Percentiles rank a stretch among this genome's conserved stretches.
These are phyloP conservation scores for Pitangus sulphuratus DNA, from an alignment of 2,797 vertebrate species.

Conservation along the genomic window DNA sequence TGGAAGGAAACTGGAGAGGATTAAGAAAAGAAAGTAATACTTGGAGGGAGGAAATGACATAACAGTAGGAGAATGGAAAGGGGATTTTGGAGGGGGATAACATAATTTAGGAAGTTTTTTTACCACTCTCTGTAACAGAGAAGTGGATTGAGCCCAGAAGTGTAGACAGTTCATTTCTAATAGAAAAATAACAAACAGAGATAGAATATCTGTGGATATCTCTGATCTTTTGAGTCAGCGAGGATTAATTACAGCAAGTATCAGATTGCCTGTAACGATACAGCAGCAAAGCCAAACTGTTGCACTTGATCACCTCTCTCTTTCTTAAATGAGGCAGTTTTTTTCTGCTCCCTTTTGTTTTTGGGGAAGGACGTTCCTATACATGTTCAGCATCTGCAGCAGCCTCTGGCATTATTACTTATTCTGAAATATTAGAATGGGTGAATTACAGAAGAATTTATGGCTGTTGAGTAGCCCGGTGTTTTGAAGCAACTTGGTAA, in stretches of 20 bases:
- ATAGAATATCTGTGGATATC: background rate
- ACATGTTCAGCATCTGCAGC: background rate
- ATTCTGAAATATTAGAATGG: background rate
- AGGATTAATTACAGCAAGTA: conserved; percentile 19
- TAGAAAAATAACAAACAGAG: background rate
- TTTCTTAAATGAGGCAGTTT: background rate
- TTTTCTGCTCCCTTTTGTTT: background rate
- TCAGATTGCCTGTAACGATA: conserved; percentile 16
- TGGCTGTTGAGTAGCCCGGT: background rate
- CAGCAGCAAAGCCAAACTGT: background rate
- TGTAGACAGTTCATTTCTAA: background rate
- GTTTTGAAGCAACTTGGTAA: background rate
- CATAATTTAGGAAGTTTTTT: background rate
- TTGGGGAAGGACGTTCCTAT: background rate
- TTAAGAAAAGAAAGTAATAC: background rate
- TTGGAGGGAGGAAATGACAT: background rate
- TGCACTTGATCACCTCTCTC: background rate
- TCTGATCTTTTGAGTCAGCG: background rate
- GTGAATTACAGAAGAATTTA: background rate
- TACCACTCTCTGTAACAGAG: background rate
- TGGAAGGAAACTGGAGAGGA: background rate
- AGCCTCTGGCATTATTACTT: background rate
- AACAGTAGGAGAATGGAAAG: background rate
- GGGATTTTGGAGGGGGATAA: background rate
- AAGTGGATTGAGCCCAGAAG: background rate